Conservation (phyloP, 2,113 vertebrate genomes). For the Micromys minutus region DNA sequence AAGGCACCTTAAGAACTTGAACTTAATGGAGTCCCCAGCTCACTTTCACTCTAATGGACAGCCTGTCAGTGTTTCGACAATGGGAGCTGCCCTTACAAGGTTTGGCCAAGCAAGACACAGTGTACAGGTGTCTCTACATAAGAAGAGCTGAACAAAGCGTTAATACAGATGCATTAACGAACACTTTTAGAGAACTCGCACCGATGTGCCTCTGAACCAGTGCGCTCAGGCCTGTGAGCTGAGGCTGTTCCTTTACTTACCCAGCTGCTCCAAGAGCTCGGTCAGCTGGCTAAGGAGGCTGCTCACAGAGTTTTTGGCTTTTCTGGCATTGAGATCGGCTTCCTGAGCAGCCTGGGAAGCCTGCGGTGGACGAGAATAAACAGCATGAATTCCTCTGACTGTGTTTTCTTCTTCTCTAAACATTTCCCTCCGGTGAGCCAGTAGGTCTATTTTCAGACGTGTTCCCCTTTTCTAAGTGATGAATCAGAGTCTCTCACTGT, state of each 20-base stretch:
- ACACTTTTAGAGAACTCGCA: not conserved
- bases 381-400: too few relatives aligned
- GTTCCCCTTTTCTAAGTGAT: not conserved
- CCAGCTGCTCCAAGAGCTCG: constrained; percentile 91
- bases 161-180: not conserved
- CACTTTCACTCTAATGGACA: not conserved
- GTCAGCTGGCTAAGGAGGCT: constrained; percentile 91
- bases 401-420: not conserved
- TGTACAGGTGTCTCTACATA: not conserved
- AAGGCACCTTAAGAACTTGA: too few relatives aligned
- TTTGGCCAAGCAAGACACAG: not conserved
- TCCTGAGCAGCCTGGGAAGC: constrained; percentile 94
- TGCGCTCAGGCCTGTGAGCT: not conserved
- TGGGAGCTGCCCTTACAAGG: not conserved
- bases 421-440: not conserved
- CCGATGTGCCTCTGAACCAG: not conserved
- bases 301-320: constrained; percentile 94
- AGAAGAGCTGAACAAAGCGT: not conserved
- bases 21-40: not conserved
- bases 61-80: not conserved
- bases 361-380: constrained; percentile 77
- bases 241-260: constrained; percentile 79
- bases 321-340: constrained; percentile 95
- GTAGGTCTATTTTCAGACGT: constrained; percentile 1
- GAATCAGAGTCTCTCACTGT: not conserved